Conservation (phyloP, 2,797 vertebrate species). For the Neosilurus mollespiculum region DNA sequence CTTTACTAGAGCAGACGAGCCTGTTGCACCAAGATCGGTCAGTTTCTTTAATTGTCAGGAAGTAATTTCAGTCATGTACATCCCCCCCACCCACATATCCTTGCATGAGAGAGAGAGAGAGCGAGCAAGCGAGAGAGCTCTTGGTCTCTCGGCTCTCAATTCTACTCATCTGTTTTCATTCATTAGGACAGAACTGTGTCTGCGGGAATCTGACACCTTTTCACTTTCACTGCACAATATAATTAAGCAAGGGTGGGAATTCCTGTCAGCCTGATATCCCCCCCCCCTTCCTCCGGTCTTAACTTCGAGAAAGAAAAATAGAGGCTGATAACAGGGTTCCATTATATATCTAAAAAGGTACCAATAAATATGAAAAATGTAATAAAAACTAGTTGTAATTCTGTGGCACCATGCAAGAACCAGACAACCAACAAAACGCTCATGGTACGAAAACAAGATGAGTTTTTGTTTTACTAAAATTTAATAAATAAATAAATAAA, state of each 20-base stretch:
- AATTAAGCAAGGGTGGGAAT: constrained; percentile 70
- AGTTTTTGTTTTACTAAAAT: too few relatives aligned
- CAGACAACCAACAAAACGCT: too few relatives aligned
- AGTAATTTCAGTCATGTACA: neutral
- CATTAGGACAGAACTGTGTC: constrained; percentile 76
- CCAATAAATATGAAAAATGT: neutral
- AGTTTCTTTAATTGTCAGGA: constrained; percentile 2
- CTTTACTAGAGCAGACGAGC: neutral
- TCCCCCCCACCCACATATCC: too few relatives aligned
- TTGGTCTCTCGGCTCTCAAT: constrained; percentile 59
- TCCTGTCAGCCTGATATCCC: constrained; percentile 48
- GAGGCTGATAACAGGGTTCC: too few relatives aligned
- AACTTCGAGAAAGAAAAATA: neutral
- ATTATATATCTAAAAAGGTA: neutral
- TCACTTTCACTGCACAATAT: constrained; percentile 73
- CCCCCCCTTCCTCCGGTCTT: too few relatives aligned
- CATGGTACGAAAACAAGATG: too few relatives aligned
- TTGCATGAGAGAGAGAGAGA: neutral
- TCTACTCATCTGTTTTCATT: constrained; percentile 77
- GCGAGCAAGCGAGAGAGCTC: constrained; percentile 27
- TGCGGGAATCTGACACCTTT: constrained; percentile 75
- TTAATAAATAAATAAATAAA: too few relatives aligned
- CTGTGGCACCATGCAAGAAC: too few relatives aligned
- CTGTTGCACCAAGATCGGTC: neutral
- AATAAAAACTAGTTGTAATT: too few relatives aligned